A percentile compares a stretch with the other conserved stretches of the same genome.
Evolutionary conservation across 2,113 vertebrate genomes (phyloP).

Genomic region (Neotoma lepida): DNA sequence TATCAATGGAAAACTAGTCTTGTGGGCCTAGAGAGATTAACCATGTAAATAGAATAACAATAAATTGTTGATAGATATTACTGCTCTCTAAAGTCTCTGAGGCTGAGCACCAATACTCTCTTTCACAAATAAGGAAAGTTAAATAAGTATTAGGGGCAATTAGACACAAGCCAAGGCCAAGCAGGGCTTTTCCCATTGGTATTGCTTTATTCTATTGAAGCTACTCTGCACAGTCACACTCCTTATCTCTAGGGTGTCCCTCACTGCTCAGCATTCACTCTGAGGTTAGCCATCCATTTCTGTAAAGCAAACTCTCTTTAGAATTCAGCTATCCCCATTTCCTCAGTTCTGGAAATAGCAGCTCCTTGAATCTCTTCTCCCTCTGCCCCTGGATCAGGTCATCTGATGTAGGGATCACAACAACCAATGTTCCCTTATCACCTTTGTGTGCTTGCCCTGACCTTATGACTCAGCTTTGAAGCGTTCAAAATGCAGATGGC

Average conservation of each 20-base stretch:
- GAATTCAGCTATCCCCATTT: background rate
- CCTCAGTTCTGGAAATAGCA: background rate
- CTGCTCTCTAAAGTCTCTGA: background rate
- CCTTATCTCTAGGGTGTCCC: background rate
- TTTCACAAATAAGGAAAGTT: constrained; percentile 22
- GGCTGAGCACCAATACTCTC: background rate
- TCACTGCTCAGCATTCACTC: background rate
- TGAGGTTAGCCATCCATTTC: background rate
- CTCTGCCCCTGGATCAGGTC: background rate
- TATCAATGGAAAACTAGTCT: background rate
- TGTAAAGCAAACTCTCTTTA: background rate
- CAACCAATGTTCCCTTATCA: background rate
- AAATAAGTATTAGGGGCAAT: background rate
- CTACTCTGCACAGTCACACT: background rate
- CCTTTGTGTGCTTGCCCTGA: background rate
- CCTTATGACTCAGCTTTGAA: background rate
- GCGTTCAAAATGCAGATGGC: background rate
- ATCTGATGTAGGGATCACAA: background rate
- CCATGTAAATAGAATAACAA: background rate
- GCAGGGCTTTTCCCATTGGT: background rate
- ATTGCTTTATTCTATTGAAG: background rate
- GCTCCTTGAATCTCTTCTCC: background rate
- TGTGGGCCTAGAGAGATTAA: background rate
- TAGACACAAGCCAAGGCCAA: background rate
- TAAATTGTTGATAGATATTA: background rate